Percentiles rank a stretch among this genome's conserved stretches.
Conservation (phyloP, 1,140 invertebrate genomes). For the Gerris buenoi region DNA sequence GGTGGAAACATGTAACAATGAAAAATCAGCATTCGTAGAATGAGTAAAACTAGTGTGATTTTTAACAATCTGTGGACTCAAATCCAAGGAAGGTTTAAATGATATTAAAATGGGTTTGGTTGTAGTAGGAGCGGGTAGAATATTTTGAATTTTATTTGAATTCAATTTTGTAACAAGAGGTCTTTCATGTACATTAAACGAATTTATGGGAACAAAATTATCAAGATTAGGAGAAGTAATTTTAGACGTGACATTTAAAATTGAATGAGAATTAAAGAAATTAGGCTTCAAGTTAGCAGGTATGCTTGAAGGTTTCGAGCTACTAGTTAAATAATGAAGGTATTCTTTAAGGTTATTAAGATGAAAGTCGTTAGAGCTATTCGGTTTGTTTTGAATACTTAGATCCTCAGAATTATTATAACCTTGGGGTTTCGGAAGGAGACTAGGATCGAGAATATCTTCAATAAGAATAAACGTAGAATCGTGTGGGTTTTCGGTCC, state of each 20-base stretch:
- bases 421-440: constrained; percentile 15
- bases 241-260: not conserved
- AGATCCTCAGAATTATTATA: not conserved
- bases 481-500: not conserved
- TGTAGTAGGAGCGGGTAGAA: not conserved
- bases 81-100: not conserved
- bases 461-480: constrained; percentile 18
- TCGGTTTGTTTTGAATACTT: too few species aligned
- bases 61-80: too few species aligned
- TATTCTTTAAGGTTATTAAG: not conserved
- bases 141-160: too few species aligned
- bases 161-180: not conserved
- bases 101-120: not conserved
- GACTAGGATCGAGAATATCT: constrained; percentile 15
- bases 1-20: not conserved
- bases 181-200: not conserved
- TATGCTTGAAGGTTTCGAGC: not conserved
- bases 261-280: not conserved
- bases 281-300: not conserved
- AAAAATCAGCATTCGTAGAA: too few species aligned
- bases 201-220: not conserved
- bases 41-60: not conserved
- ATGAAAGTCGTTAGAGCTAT: not conserved
- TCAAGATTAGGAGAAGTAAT: not conserved
- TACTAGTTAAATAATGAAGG: too few species aligned